phyloP scores from a whole-genome alignment of 2,888 invertebrate genomes.

The Amphiduros pacificus region DNA sequence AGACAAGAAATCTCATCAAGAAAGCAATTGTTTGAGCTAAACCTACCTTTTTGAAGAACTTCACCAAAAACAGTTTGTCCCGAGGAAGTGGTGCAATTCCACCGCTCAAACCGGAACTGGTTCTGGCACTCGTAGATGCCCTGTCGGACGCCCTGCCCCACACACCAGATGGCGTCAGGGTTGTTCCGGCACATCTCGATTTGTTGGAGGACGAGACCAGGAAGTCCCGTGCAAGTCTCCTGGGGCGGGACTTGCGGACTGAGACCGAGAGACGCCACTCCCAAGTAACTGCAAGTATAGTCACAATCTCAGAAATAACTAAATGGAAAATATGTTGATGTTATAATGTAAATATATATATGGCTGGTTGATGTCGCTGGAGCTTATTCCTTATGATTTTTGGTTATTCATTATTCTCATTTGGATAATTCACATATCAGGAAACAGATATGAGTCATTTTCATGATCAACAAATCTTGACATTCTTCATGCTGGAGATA shows the following conservation, averaged over 20 bases:
- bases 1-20: no score
- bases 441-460: no score
- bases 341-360: no score
- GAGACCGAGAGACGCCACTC: slow-evolving; percentile 13
- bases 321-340: no score
- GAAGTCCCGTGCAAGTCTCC: slow-evolving; percentile 15
- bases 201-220: slow-evolving; percentile 44
- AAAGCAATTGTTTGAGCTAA: no score
- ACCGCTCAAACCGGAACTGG: slow-evolving; percentile 65
- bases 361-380: no score
- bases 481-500: no score
- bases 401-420: no score
- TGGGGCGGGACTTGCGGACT: not conserved
- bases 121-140: slow-evolving; percentile 66
- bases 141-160: slow-evolving; percentile 63
- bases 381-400: no score
- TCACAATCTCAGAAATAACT: no score
- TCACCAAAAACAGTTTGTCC: slow-evolving; percentile 63
- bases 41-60: slow-evolving; percentile 64
- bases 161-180: slow-evolving; percentile 63
- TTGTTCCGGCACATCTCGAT: slow-evolving; percentile 62
- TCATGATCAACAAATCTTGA: no score
- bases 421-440: no score
- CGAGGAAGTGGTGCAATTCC: slow-evolving; percentile 64
- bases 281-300: slow-evolving; percentile 21